Percentiles rank a stretch among this genome's conserved stretches.
These are phyloP conservation scores for Dolichoris vasculosae DNA, from an alignment of 1,140 invertebrate genomes.

Conservation along the genomic window DNA sequence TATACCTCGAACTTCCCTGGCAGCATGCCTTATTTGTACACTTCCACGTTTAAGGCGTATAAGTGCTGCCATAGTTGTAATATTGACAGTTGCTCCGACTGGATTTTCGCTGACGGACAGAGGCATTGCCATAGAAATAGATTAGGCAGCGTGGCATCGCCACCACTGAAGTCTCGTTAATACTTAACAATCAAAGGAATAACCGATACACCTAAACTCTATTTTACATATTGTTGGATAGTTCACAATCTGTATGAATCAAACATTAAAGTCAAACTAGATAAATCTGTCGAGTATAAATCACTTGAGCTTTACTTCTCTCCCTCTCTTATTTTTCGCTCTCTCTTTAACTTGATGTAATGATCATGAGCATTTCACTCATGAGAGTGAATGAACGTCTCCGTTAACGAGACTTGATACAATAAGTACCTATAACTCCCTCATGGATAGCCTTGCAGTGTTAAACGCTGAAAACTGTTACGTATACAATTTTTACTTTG, in stretches of 20 bases:
- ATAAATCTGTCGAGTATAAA: slow-evolving; percentile 56
- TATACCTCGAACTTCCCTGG: slow-evolving; percentile 76
- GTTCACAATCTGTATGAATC: neutral
- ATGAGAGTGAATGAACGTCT: slow-evolving; percentile 71
- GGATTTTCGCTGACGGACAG: slow-evolving; percentile 40
- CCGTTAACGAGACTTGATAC: slow-evolving; percentile 74
- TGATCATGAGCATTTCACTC: slow-evolving; percentile 40
- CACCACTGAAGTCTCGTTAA: neutral
- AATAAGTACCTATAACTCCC: slow-evolving; percentile 71
- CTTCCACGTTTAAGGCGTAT: slow-evolving; percentile 75
- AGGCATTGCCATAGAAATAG: slow-evolving; percentile 49
- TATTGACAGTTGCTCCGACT: slow-evolving; percentile 48
- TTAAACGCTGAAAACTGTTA: neutral
- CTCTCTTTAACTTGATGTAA: neutral
- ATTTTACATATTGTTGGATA: neutral
- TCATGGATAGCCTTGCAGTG: slow-evolving; percentile 68
- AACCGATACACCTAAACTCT: neutral
- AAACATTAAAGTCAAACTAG: slow-evolving; percentile 50
- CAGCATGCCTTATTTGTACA: slow-evolving; percentile 76
- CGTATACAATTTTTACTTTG: neutral
- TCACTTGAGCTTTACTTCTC: slow-evolving; percentile 50
- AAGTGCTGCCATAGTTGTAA: slow-evolving; percentile 68
- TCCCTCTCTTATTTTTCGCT: neutral
- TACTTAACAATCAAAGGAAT: neutral
- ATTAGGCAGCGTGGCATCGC: slow-evolving; percentile 38